Evolutionary conservation across 2,797 vertebrate species (phyloP), one percentile per base, ranked within the genome.

Genomic region (Oryzias dopingdopingensis): DNA sequence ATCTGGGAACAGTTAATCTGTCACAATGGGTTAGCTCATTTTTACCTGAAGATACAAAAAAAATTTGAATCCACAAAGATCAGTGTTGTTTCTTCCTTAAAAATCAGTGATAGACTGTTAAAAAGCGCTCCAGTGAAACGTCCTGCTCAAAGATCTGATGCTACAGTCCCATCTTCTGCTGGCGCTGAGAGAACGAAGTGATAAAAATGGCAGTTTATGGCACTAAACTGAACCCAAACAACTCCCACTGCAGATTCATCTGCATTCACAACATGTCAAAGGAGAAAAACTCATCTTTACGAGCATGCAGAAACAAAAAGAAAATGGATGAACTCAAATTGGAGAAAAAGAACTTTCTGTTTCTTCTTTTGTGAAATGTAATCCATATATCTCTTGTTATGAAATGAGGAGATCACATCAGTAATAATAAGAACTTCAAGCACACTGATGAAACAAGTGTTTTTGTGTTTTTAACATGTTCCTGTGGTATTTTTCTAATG

Each of bases 101-200:
- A 47, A 23, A 23, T 22, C 8, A 20, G 42, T 44, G 42, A 22
- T 22, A 18, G 13, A 44, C 14, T n/a, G 15, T n/a, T n/a, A 12
- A 7, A 46, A 46, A 18, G 17, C 3, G 5, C 6, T 44, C 17
- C n/a, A 52, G 3, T 32, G 17, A 42, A n/a, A 14, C 18, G 2
- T 4, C 14, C 7, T 14, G 20, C 45, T 14, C 20, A 4, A 6
- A 48, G 12, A 16, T 22, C 20, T 62, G 46, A 32, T 67, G 23
- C 41, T 56, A 47, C 37, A 57, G 18, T 47, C 5, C 59, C 62
- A 59, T 69, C 77, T 65, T 24, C 63, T 79, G 82, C 60, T 60
- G 4, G 42, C 4, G 52, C n/a, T 44, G 22, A 4, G 12, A 13
- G 17, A 2, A 47, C 2, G 23, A 3, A 14, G 20, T 5, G 4